Conservation (phyloP, 2,113 vertebrate species). For the Aptenodytes forsteri region DNA sequence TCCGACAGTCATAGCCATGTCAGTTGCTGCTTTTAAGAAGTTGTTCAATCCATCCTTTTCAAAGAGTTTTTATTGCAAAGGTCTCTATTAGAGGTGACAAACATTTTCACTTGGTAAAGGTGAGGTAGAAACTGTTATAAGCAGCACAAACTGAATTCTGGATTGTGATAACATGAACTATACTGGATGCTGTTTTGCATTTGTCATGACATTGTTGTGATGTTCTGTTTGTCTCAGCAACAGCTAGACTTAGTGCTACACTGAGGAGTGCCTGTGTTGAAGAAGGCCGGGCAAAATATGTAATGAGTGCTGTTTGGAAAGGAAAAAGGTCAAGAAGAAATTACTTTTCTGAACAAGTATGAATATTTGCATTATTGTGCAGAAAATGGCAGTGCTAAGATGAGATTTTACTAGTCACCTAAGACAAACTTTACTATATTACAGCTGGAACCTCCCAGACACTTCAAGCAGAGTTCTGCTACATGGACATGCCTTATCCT, state of each 20-base stretch:
- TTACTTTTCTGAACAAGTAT: neutral
- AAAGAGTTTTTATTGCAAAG: neutral
- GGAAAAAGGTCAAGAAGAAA: neutral
- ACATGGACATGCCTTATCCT: neutral
- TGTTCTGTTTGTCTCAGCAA: neutral
- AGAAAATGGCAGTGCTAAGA: neutral
- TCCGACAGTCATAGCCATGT: neutral
- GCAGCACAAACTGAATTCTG: neutral
- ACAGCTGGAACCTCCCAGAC: neutral
- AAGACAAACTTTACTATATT: neutral
- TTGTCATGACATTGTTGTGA: neutral
- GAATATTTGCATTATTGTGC: neutral
- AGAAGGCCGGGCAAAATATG: neutral
- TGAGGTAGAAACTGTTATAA: neutral
- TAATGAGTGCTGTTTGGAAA: neutral
- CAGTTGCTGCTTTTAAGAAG: neutral
- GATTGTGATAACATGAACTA: neutral
- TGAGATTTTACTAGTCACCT: neutral
- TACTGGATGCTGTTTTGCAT: neutral
- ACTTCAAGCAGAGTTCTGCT: neutral
- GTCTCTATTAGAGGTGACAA: neutral
- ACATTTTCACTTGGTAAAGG: neutral
- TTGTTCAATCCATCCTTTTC: neutral
- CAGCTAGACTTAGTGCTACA: neutral
- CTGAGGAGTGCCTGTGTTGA: neutral